phyloP scores from a whole-genome alignment of 2,888 invertebrate genomes.

The Drosophila anomelani region DNA sequence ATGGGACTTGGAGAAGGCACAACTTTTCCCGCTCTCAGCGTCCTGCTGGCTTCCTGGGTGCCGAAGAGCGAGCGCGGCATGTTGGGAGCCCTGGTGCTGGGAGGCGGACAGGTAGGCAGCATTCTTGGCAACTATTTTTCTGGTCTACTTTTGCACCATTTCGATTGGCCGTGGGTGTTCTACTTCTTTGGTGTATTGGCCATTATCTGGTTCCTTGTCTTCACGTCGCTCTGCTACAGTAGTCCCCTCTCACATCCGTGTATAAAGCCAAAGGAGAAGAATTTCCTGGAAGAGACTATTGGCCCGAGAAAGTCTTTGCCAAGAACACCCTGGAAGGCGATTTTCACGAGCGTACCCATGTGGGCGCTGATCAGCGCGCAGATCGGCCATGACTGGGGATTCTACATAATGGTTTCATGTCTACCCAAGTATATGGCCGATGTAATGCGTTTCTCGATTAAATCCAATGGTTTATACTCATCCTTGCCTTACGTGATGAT shows the following conservation, averaged over 20 bases:
- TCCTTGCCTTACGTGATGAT: constrained; percentile 87
- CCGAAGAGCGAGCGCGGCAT: constrained; percentile 90
- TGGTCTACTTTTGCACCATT: constrained; percentile 87
- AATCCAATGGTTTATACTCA: constrained; percentile 86
- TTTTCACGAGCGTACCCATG: constrained; percentile 88
- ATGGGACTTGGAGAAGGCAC: constrained; percentile 94
- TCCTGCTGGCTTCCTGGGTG: constrained; percentile 91
- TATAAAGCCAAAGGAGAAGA: constrained; percentile 88
- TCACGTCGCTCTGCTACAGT: constrained; percentile 86
- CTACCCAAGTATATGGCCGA: constrained; percentile 87
- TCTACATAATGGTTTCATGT: constrained; percentile 87
- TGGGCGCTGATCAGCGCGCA: constrained; percentile 89
- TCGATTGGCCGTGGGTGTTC: constrained; percentile 90
- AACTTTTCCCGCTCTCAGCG: constrained; percentile 92
- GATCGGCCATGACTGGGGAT: constrained; percentile 87
- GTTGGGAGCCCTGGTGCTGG: constrained; percentile 90
- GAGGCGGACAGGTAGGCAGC: constrained; percentile 88
- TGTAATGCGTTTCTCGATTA: constrained; percentile 86
- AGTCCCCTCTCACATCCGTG: constrained; percentile 88
- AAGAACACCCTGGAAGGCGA: constrained; percentile 88
- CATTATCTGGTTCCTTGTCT: constrained; percentile 88
- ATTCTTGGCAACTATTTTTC: constrained; percentile 87
- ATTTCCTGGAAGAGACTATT: constrained; percentile 87
- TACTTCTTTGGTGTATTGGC: constrained; percentile 90
- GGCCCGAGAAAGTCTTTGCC: constrained; percentile 86